Base-by-base conservation (phyloP, 2,888 invertebrate genomes). In the Agrotis puta region DNA sequence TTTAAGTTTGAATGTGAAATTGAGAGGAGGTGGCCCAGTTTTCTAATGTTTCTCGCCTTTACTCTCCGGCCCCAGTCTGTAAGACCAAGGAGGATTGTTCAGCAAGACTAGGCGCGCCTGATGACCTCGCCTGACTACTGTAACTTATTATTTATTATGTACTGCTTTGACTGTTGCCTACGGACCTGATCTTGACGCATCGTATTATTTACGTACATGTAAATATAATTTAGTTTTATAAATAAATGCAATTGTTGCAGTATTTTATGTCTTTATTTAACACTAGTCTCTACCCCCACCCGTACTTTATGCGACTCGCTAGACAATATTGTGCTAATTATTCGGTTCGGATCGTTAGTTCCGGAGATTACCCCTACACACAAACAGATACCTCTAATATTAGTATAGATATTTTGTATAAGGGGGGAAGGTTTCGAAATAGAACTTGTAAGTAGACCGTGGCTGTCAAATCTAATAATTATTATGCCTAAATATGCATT, bases 171-270 rank as follows among this genome's bases (percentile, higher is more conserved):
- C 94, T 94, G 95, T 95, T 95, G 95, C 94, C 92, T 91, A 90
- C 94, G 94, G 95, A 95, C 92, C 90, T 93, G 95, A 95, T 94
- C 93, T 94, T 94, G 92, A 94, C 93, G 95, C 95, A 93, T 93
- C 92, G 93, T 93, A 93, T 92, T 93, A 92, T 92, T 92, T 93
- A 93, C 92, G 79, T 85, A 86, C 83, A 92, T 94, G 95, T 95
- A 95, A 95, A 95, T 95, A 95, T 92, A 91, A 89, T 92, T 84
- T 90, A 90, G 86, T 88, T 90, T 81, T 86, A 88, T 88, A 91
- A 95, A 94, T 95, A 95, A 95, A 95, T 91, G 93, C 93, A 93
- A 88, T 89, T 92, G 90, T 92, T 95, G 94, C 94, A 88, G 87
- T 89, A 84, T 51, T 58, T 43, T 11, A n/a, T 59, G 24, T 16